Conservation (phyloP, 2,888 invertebrate species). For the Cylindroiulus punctatus region DNA sequence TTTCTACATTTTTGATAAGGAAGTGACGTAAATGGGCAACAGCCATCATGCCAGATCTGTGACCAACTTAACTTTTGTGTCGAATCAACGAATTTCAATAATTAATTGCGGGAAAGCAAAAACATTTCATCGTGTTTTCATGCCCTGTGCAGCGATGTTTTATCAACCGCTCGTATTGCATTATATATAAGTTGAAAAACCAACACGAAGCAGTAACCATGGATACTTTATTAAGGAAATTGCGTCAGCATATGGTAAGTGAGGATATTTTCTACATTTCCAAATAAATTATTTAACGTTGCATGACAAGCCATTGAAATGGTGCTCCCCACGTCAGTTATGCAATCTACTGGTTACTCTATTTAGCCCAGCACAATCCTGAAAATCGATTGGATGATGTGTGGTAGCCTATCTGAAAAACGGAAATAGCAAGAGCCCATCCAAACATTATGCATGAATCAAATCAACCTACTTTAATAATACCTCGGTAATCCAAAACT, state of each 20-base stretch:
- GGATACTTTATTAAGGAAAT: slow-evolving; percentile 42
- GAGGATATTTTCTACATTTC: slow-evolving; percentile 37
- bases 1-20: not conserved
- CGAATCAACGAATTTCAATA: not conserved
- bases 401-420: not conserved
- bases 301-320: slow-evolving; percentile 42
- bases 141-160: slow-evolving; percentile 17
- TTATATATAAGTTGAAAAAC: slow-evolving; percentile 37
- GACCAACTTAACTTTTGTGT: not conserved
- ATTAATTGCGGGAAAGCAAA: not conserved
- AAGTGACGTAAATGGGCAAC: not conserved
- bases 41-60: not conserved
- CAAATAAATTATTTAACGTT: slow-evolving; percentile 38
- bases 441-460: no score
- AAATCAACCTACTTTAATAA: no score
- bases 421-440: not conserved
- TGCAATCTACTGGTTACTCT: not conserved
- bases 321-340: not conserved
- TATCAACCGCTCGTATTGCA: not conserved
- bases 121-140: slow-evolving; percentile 35
- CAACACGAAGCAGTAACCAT: slow-evolving; percentile 38
- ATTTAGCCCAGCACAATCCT: not conserved
- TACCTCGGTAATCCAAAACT: no score
- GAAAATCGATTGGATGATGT: slow-evolving; percentile 26
- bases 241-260: slow-evolving; percentile 37